Conservation (phyloP, 2,797 vertebrate species). For the Acridotheres tristis region DNA sequence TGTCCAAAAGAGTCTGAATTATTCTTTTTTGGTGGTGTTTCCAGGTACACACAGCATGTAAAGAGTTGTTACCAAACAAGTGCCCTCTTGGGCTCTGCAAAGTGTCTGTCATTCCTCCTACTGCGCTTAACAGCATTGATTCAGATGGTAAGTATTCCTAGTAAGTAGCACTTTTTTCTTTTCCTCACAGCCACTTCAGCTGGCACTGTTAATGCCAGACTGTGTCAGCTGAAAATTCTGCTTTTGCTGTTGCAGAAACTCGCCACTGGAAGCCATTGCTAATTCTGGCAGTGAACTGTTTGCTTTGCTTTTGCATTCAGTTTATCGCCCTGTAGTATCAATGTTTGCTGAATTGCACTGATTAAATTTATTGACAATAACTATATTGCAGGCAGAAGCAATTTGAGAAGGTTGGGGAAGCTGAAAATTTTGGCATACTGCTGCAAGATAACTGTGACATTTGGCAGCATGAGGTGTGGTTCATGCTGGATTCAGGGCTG, state of each 20-base stretch:
- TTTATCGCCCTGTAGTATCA: background rate
- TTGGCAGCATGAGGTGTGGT: background rate
- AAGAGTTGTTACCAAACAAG: conserved; percentile 88
- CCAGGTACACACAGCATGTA: conserved; percentile 92
- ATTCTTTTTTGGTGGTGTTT: background rate
- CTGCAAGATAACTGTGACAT: background rate
- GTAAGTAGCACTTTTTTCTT: background rate
- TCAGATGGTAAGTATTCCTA: conserved; percentile 86
- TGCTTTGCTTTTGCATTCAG: background rate
- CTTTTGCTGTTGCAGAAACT: background rate
- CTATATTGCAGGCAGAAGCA: background rate
- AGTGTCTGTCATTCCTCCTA: conserved; percentile 95
- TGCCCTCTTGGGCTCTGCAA: conserved; percentile 95
- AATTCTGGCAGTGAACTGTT: background rate
- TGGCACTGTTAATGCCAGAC: background rate
- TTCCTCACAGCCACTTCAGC: background rate
- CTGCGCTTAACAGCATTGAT: conserved; percentile 96
- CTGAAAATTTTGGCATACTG: background rate
- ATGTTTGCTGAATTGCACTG: conserved; percentile 1
- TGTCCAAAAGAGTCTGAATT: background rate
- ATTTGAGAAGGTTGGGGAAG: background rate
- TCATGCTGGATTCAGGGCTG: background rate
- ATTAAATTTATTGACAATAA: background rate
- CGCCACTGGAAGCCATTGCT: background rate
- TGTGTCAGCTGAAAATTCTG: background rate